Base-by-base conservation (phyloP, 2,113 vertebrate genomes). In the Lonchura striata region DNA sequence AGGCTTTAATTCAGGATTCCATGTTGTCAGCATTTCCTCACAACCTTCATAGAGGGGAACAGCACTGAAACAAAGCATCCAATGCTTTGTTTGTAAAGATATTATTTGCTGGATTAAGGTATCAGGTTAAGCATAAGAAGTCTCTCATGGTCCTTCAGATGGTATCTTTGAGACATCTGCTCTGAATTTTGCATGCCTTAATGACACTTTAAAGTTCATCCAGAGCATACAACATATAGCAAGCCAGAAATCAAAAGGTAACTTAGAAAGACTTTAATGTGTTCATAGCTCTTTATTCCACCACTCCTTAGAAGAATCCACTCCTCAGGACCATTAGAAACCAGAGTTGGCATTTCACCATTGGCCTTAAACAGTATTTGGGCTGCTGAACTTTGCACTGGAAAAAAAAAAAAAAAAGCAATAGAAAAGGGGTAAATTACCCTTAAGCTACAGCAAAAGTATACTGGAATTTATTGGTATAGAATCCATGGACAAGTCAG, bases 321-420 rank as follows among this genome's bases (percentile, higher is more conserved):
- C 44, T 83, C 22, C 33, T 44, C 42, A 65, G 15, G 33, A 63
- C 8, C 27, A 69, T 30, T 6, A 56, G 15, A 6, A 84, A 44
- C 24, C 7, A 77, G 9, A 83, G 18, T 65, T 3, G 8, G n/a
- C 42, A 52, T 44, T 35, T 72, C 70, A 66, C 27, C 24, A 65
- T 1, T 41, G 53, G 7, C 28, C 72, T 66, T 79, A 41, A 49
- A 4, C 15, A 41, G 24, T 44, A 49, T 41, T 21, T 72, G 39
- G 54, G 28, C 11, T 27, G 22, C 66, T 54, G 22, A 79, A 66
- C 13, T 71, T 47, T n/a, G 19, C 59, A 64, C 1, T 60, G 13
- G 13, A 4, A 0, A 3, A 9, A 21, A 13, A 33, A 27, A 47
- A 42, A 33, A 17, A 11, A 39, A 39, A 11, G 5, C 20, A 59